Percentiles rank a stretch among this genome's conserved stretches.
Evolutionary conservation across 2,113 vertebrate species (phyloP).

Genomic region (Platichthys flesus): DNA sequence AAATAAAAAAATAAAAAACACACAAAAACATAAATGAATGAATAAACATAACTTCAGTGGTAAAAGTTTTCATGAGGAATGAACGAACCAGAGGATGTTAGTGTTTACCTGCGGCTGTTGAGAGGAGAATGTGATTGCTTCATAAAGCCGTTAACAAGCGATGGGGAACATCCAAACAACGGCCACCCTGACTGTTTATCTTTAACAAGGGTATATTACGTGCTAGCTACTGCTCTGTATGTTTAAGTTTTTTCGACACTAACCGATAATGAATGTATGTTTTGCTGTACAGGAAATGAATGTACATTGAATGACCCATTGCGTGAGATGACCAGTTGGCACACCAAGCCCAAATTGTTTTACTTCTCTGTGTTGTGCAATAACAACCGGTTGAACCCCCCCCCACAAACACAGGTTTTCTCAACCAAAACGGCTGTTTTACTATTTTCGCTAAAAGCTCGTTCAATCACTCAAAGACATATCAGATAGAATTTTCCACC

Average conservation of each 20-base stretch:
- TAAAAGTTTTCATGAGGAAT: constrained; percentile 46
- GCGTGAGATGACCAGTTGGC: constrained; percentile 52
- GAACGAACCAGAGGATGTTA: constrained; percentile 46
- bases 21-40: constrained; percentile 27
- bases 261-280: constrained; percentile 87
- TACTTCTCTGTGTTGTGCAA: constrained; percentile 12
- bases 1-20: background rate
- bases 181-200: constrained; percentile 77
- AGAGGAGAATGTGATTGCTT: constrained; percentile 61
- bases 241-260: constrained; percentile 65
- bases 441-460: constrained; percentile 35
- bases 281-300: constrained; percentile 83
- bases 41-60: constrained; percentile 38
- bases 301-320: constrained; percentile 74
- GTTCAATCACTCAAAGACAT: constrained; percentile 48
- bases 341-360: constrained; percentile 48
- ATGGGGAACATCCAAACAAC: constrained; percentile 49
- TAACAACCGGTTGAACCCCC: constrained; percentile 20
- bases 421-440: background rate
- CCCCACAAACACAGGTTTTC: background rate
- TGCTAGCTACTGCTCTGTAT: constrained; percentile 74
- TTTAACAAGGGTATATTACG: constrained; percentile 75
- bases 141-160: constrained; percentile 35
- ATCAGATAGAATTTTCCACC: constrained; percentile 34
- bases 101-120: constrained; percentile 57